phyloP scores from a whole-genome alignment of 2,797 vertebrate species.

The Poecilia velifera region DNA sequence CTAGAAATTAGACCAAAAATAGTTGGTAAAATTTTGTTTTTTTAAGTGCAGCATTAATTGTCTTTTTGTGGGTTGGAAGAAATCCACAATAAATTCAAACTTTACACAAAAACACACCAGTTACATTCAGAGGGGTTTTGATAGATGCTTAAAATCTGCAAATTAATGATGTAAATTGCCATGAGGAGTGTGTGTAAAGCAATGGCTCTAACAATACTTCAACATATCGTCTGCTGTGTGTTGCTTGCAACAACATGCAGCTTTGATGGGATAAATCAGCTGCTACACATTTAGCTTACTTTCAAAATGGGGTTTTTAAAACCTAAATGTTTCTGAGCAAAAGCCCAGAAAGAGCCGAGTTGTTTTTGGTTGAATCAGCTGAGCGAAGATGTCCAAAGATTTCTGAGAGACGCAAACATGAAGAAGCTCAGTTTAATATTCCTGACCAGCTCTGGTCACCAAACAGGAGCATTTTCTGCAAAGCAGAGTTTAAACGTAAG shows the following conservation, averaged over 20 bases:
- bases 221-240: background rate
- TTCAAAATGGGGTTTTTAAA: background rate
- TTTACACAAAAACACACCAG: background rate
- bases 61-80: background rate
- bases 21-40: too few species aligned
- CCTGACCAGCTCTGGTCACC: background rate
- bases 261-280: background rate
- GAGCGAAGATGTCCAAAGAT: background rate
- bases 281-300: background rate
- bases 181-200: background rate
- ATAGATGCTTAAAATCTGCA: background rate
- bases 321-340: background rate
- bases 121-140: background rate
- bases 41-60: background rate
- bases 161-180: background rate
- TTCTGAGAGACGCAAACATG: background rate
- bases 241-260: background rate
- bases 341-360: background rate
- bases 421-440: background rate
- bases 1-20: too few species aligned
- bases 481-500: constrained; percentile 14
- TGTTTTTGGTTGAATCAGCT: background rate
- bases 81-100: background rate
- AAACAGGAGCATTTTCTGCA: constrained; percentile 1
- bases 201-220: background rate